Percentiles rank a stretch among this genome's conserved stretches.
These are phyloP conservation scores for Drosophila pandora DNA, from an alignment of 1,140 invertebrate species.

Conservation along the genomic window DNA sequence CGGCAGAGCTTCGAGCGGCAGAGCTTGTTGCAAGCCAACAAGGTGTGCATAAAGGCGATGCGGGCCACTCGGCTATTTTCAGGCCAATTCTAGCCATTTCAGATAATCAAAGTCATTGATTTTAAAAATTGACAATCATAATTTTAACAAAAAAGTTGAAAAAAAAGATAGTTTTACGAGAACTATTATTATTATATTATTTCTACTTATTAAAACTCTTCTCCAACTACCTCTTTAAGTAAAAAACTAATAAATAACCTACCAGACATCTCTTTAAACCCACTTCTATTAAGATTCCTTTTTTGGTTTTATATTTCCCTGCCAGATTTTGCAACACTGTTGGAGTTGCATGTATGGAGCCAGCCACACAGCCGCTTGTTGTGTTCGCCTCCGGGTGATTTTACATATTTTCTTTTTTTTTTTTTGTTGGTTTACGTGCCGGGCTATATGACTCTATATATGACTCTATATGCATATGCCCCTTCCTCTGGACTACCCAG, in stretches of 20 bases:
- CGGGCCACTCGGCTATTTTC: conserved; percentile 21
- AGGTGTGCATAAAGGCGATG: conserved; percentile 18
- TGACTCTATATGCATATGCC: conserved; percentile 23
- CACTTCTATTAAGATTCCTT: background rate
- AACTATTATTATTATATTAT: too few species aligned
- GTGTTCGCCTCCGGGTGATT: conserved; percentile 57
- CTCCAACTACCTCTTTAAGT: too few species aligned
- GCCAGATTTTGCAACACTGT: conserved; percentile 22
- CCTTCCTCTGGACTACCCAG: conserved; percentile 7
- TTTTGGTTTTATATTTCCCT: background rate
- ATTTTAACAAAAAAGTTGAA: too few species aligned
- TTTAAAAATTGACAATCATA: background rate
- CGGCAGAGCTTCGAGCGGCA: background rate
- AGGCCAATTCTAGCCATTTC: conserved; percentile 17
- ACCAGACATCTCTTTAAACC: background rate
- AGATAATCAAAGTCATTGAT: conserved; percentile 18
- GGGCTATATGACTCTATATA: conserved; percentile 19
- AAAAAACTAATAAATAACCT: background rate
- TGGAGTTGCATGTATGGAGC: conserved; percentile 66
- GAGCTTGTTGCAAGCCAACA: conserved; percentile 43
- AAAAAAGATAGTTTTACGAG: too few species aligned
- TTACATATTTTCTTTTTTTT: conserved; percentile 27
- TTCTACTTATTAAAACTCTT: too few species aligned
- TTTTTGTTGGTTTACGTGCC: conserved; percentile 48
- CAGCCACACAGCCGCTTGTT: conserved; percentile 41